These are phyloP conservation scores for Calypte anna DNA, from an alignment of 2,113 vertebrate species.

Conservation along the genomic window DNA sequence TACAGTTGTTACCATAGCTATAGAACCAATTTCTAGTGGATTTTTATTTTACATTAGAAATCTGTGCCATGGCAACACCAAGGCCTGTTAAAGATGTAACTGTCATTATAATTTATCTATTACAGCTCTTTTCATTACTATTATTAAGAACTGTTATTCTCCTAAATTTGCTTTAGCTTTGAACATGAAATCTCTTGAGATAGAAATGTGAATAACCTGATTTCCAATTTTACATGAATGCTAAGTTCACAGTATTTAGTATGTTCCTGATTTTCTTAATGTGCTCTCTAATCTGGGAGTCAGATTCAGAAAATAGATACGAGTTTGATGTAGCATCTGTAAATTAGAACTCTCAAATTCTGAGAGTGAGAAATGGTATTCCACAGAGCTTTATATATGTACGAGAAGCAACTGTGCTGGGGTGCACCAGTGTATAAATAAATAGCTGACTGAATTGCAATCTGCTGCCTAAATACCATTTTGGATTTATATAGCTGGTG, in stretches of 20 bases:
- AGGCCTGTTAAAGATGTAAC: constrained; percentile 52
- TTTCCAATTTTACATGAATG: constrained; percentile 32
- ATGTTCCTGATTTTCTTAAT: constrained; percentile 27
- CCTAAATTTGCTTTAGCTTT: constrained; percentile 55
- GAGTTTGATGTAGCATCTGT: constrained; percentile 25
- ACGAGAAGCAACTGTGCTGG: neutral
- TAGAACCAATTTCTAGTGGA: constrained; percentile 52
- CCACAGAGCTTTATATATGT: neutral
- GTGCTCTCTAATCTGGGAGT: constrained; percentile 28
- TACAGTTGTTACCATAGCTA: constrained; percentile 69
- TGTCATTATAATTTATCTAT: constrained; percentile 62
- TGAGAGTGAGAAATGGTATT: constrained; percentile 15
- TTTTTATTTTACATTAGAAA: constrained; percentile 66
- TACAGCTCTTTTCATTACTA: constrained; percentile 59
- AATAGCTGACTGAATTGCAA: constrained; percentile 14
- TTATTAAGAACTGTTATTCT: constrained; percentile 60
- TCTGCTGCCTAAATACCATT: constrained; percentile 22
- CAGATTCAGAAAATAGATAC: constrained; percentile 4
- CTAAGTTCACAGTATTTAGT: constrained; percentile 14
- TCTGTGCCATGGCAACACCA: constrained; percentile 74
- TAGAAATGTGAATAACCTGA: constrained; percentile 50
- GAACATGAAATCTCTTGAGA: constrained; percentile 42
- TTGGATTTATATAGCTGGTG: neutral
- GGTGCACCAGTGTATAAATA: neutral
- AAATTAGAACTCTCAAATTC: neutral